Conservation (phyloP, 2,113 vertebrate species). For the Elaphurus davidianus region DNA sequence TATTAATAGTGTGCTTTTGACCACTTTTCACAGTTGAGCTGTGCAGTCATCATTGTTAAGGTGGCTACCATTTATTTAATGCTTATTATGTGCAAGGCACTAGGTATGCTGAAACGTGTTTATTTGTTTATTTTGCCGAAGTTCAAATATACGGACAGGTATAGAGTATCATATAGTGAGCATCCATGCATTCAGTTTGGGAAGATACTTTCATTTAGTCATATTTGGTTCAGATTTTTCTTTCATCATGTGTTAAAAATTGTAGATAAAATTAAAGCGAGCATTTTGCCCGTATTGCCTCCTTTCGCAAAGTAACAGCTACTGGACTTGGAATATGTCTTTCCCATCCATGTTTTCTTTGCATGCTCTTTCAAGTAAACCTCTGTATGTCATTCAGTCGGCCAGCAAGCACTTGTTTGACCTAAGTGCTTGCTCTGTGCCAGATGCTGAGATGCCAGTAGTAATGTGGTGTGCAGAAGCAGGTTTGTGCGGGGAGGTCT, state of each 20-base stretch:
- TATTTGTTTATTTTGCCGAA: background rate
- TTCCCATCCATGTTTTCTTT: background rate
- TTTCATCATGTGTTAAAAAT: background rate
- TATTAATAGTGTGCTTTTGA: background rate
- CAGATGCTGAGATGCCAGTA: background rate
- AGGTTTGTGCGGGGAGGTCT: background rate
- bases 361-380: background rate
- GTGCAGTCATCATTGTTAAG: background rate
- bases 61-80: background rate
- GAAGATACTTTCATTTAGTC: background rate
- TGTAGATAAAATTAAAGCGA: background rate
- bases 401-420: background rate
- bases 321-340: background rate
- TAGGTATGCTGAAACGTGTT: background rate
- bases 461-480: background rate
- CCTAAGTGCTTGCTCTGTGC: background rate
- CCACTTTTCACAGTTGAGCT: background rate
- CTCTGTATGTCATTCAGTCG: background rate
- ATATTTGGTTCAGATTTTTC: background rate
- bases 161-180: background rate
- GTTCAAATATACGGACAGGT: background rate
- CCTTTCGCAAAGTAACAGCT: background rate
- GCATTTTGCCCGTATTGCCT: background rate
- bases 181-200: background rate
- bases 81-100: background rate